Evolutionary conservation across 1,140 invertebrate species (phyloP), one percentile per base, ranked within the genome.

Genomic region (Hyposmocoma kahamanoa): DNA sequence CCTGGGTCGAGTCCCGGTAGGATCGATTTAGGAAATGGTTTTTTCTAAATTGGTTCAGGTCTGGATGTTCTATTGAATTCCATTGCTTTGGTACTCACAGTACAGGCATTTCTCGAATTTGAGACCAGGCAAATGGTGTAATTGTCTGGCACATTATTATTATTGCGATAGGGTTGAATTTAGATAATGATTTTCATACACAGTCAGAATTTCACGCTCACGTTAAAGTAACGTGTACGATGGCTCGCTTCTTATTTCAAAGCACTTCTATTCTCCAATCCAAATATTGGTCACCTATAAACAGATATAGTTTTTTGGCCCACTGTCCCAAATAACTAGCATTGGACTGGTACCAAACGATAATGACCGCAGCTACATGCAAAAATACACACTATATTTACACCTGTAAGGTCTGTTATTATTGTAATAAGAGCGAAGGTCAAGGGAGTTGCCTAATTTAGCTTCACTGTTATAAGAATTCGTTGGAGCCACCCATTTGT

Each of bases 301-400:
- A 54, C 61, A 59, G 57, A 58, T 67, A 56, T 62, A 62, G 58
- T 57, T 59, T 73, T 67, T 71, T 83, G 77, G 75, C 73, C 75
- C 64, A 74, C 57, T 81, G 70, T 58, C 62, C 76, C 59, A 63
- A 68, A 76, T 81, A 74, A 68, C 63, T 42, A 67, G 60, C 68
- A 73, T 84, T 84, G 80, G 80, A 75, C 73, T 67, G 56, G 56
- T 67, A 84, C 73, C 80, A 81, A 80, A 55, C 67, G 75, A 60
- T 77, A 77, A 75, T 79, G 73, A 77, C 66, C 67, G 36, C 45
- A 53, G 43, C 66, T 68, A 44, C 66, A 64, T 38, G 59, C 68
- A 61, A 83, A 67, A 68, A 64, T 72, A 51, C 47, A 26, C 70
- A 47, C 62, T 76, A 77, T 59, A 53, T 47, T 62, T 53, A 49